Evolutionary conservation across 2,113 vertebrate species (phyloP).

Genomic region (Willisornis vidua): DNA sequence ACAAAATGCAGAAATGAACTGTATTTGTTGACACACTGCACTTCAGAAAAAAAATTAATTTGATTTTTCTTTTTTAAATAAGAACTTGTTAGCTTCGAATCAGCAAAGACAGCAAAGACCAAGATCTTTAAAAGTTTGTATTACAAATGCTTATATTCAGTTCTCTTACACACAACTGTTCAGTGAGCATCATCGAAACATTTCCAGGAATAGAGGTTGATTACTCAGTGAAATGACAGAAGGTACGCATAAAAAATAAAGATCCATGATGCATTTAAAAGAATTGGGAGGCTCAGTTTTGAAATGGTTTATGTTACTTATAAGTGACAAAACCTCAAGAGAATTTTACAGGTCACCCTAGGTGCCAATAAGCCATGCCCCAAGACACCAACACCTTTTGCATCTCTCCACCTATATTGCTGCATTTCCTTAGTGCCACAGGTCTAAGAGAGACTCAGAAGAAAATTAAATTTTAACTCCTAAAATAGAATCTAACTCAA

Average conservation of each 20-base stretch:
- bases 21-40: background rate
- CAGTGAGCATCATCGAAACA: background rate
- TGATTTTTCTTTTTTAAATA: background rate
- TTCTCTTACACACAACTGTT: background rate
- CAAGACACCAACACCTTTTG: background rate
- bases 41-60: background rate
- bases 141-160: background rate
- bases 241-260: background rate
- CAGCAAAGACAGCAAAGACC: background rate
- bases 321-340: background rate
- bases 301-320: background rate
- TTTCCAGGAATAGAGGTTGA: background rate
- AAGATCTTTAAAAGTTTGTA: background rate
- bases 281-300: background rate
- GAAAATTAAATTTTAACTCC: background rate
- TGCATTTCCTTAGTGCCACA: background rate
- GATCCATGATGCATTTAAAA: background rate
- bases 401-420: background rate
- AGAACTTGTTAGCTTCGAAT: background rate
- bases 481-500: background rate
- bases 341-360: background rate
- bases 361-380: background rate
- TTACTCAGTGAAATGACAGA: background rate
- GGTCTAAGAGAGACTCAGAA: background rate
- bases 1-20: background rate